These are phyloP conservation scores for Drosophila infuscata DNA, from an alignment of 2,888 invertebrate species.

Conservation along the genomic window DNA sequence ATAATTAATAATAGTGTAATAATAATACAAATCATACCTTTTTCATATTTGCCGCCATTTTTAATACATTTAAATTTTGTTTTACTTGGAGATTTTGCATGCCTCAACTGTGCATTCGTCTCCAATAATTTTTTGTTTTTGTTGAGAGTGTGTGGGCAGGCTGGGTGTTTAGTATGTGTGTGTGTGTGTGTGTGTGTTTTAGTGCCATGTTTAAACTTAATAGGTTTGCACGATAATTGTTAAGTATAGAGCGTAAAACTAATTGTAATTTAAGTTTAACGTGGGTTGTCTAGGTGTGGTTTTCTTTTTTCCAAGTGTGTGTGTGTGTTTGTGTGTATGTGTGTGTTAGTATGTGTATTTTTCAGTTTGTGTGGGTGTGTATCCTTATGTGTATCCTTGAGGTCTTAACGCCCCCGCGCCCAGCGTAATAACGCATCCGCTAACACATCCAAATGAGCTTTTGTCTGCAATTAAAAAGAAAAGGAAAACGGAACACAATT, in stretches of 20 bases:
- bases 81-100: conserved; percentile 42
- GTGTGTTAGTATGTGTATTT: conserved; percentile 16
- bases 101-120: conserved; percentile 35
- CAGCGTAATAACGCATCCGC: conserved; percentile 97
- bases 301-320: conserved; percentile 40
- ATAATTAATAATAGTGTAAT: conserved; percentile 72
- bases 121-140: conserved; percentile 42
- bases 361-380: conserved; percentile 21
- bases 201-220: conserved; percentile 63
- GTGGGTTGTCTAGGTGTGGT: conserved; percentile 55
- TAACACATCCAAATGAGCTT: conserved; percentile 96
- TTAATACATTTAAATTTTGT: conserved; percentile 49
- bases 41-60: conserved; percentile 54
- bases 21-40: conserved; percentile 75
- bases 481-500: background rate
- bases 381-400: conserved; percentile 23
- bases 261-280: conserved; percentile 64
- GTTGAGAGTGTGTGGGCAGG: conserved; percentile 53
- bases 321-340: conserved; percentile 22
- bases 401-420: conserved; percentile 95
- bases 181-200: conserved; percentile 40
- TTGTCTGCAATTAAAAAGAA: conserved; percentile 90
- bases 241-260: conserved; percentile 59
- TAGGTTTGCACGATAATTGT: conserved; percentile 40
- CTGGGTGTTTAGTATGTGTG: conserved; percentile 45